Base-by-base conservation (phyloP, 2,888 invertebrate genomes). In the Chalcosyrphus nemorum region DNA sequence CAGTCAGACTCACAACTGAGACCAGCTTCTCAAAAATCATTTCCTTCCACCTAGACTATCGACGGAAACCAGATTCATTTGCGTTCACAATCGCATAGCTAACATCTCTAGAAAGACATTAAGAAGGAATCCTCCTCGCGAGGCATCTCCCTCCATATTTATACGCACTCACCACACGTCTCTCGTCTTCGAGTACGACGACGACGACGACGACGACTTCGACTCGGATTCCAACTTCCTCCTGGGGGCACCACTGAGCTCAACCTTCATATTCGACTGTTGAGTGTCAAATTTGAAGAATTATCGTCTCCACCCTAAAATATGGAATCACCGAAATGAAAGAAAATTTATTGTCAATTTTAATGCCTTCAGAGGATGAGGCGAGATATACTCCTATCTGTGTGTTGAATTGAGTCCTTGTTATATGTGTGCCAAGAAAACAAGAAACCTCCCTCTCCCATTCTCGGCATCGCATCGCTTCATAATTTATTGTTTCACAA, bases 281-380 rank as follows among this genome's bases (percentile, higher is more conserved):
- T 84, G 84, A 80, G 84, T 84, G 84, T 84, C 84, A 75, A 74
- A 80, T 84, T 84, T 84, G 84, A 84, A 84, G 84, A 84, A 84
- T 84, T 84, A 84, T 84, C 74, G 84, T 84, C 84, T 84, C 78
- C 80, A 84, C 80, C 84, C 80, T 84, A 78, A 84, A 84, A 80
- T 84, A 84, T 84, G 80, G 80, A 84, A 84, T 84, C 84, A 80
- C 84, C 84, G 74, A 84, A 84, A 84, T 84, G 84, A 56, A 84
- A 80, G 66, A 57, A 84, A 84, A 80, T 84, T 84, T 84, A 84
- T 84, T 80, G 84, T 84, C 84, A 84, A 80, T 84, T 84, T 84
- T 71, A 84, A 74, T 84, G 78, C 74, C 82, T 74, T 74, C 61
- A 52, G 77, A 61, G 71, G 59, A 70, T 43, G 70, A 61, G 45